Base-by-base conservation (phyloP, 2,113 vertebrate species). In the Okapia johnstoni region DNA sequence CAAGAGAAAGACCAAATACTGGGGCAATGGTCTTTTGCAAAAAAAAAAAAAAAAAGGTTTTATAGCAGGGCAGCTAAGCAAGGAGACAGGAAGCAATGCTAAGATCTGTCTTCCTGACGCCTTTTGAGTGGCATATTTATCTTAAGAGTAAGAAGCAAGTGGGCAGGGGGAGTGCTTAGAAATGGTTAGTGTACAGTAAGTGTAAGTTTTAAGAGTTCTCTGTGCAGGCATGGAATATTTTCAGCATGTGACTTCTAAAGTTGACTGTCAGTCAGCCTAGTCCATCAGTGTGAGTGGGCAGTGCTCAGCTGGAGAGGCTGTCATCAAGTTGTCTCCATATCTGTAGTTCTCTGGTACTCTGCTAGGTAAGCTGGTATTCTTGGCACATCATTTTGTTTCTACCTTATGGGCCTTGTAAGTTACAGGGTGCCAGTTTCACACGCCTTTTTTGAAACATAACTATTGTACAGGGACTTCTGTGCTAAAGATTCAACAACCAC, bases 151-250 rank as follows among this genome's bases (percentile, higher is more conserved):
- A 33, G 30, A 30, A 80, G 8, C 77, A 80, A 52, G 28, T 28
- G 16, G 28, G 5, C 16, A 2, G 46, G 4, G 48, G 46, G 2
- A 14, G 70, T 0, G 0, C 25, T 50, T 46, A 80, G 77, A 80
- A 52, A n/a, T 80, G 48, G 43, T 21, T 80, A 50, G 30, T 52
- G 28, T 19, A 80, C 10, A 80, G 30, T 21, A 80, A 52, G 30
- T 50, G 30, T n/a, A 80, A 52, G 2, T 80, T 80, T 52, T 33
- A n/a, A 52, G 30, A 50, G 77, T 50, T 80, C 46, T 80, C 46
- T 80, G 28, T 50, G 28, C 16, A 52, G 30, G 46, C 48, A 11
- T 33, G 16, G 77, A 3, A 11, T 30, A 21, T 33, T 80, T 33
- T 33, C 46, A 33, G 46, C 16, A 30, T 33, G 77, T 80, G 48